Evolutionary conservation across 1,140 invertebrate species (phyloP).

Genomic region (Drosophila yakuba): DNA sequence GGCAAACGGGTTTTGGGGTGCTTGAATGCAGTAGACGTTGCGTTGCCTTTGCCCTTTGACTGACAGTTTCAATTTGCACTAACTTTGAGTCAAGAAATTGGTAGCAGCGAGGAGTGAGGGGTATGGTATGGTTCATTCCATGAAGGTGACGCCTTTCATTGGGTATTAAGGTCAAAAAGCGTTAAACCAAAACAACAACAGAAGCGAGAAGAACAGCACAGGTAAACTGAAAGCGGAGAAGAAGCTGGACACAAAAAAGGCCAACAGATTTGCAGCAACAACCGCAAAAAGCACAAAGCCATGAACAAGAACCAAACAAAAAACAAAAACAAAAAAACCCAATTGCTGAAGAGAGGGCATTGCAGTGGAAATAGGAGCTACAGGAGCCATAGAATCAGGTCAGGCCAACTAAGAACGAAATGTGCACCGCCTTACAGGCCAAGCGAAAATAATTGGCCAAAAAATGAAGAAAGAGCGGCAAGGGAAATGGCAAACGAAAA

Average conservation of each 20-base stretch:
- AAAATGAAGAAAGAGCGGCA: not conserved
- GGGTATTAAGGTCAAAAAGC: conserved; percentile 78
- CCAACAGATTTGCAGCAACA: conserved; percentile 70
- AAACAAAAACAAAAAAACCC: not conserved
- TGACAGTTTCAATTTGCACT: conserved; percentile 79
- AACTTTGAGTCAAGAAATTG: conserved; percentile 55
- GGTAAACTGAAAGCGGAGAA: conserved; percentile 54
- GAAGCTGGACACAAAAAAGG: conserved; percentile 43
- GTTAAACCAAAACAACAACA: conserved; percentile 74
- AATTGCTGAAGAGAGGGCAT: no score
- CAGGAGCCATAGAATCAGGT: conserved; percentile 64
- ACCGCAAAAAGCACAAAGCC: conserved; percentile 66
- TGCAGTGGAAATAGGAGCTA: conserved; percentile 15
- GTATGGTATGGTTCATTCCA: not conserved
- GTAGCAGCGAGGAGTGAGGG: not conserved
- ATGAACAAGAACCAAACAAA: conserved; percentile 39
- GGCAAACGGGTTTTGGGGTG: conserved; percentile 8
- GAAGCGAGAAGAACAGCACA: conserved; percentile 25
- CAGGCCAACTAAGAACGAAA: conserved; percentile 47
- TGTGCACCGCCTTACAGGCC: conserved; percentile 65
- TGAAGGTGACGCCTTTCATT: conserved; percentile 74
- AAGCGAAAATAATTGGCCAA: conserved; percentile 74
- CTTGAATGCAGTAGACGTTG: not conserved
- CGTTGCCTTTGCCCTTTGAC: conserved; percentile 51
- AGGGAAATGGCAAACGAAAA: conserved; percentile 14